These are phyloP conservation scores for Stenolophus ochropezus DNA, from an alignment of 2,888 invertebrate species.

Conservation along the genomic window DNA sequence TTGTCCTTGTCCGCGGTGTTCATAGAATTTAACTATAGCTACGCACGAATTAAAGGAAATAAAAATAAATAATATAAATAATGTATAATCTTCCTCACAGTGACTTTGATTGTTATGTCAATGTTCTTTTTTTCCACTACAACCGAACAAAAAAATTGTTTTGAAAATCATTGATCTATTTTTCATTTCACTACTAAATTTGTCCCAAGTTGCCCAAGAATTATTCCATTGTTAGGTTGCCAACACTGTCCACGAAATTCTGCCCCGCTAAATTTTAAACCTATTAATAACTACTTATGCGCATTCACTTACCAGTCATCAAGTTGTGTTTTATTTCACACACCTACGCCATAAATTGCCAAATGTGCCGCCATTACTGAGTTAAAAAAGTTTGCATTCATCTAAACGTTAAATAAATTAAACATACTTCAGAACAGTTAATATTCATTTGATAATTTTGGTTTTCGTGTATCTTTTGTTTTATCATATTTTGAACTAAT, in stretches of 20 bases:
- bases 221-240: constrained; percentile 33
- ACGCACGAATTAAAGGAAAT: constrained; percentile 61
- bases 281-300: neutral
- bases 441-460: too few relatives aligned
- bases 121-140: constrained; percentile 57
- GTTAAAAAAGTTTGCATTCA: too few relatives aligned
- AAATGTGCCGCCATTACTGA: too few relatives aligned
- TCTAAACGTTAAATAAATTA: too few relatives aligned
- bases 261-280: constrained; percentile 54
- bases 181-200: constrained; percentile 58
- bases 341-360: neutral
- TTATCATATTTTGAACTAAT: too few relatives aligned
- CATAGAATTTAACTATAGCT: constrained; percentile 71
- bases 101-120: constrained; percentile 55
- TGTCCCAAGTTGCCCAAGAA: constrained; percentile 42
- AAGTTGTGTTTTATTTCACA: neutral
- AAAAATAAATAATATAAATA: constrained; percentile 61
- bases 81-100: constrained; percentile 44
- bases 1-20: constrained; percentile 72
- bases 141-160: constrained; percentile 58
- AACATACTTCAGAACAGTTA: too few relatives aligned
- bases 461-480: too few relatives aligned
- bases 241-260: constrained; percentile 23
- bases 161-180: constrained; percentile 61
- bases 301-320: neutral